Evolutionary conservation across 2,888 invertebrate species (phyloP).

Genomic region (Polia nebulosa): DNA sequence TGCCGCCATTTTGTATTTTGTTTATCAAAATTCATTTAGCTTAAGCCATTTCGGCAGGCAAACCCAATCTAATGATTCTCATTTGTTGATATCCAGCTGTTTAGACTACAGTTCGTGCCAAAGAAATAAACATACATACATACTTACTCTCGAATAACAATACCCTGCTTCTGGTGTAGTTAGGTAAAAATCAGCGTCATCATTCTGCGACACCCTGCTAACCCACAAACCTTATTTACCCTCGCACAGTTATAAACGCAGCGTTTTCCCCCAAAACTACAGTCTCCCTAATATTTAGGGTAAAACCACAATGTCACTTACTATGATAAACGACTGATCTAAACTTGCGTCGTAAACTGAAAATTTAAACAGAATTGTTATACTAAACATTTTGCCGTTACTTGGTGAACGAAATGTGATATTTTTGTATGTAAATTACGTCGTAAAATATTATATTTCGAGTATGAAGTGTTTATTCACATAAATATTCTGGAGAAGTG

Average conservation of each 20-base stretch:
- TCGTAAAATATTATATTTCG: not conserved
- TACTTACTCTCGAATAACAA: too few relatives aligned
- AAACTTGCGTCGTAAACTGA: conserved; percentile 54
- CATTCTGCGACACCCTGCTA: too few relatives aligned
- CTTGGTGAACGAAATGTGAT: not conserved
- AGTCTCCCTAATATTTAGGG: conserved; percentile 31
- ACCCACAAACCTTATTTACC: not conserved
- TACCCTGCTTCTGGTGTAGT: too few relatives aligned
- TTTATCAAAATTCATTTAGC: too few relatives aligned
- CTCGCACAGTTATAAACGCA: not conserved
- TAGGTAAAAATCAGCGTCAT: too few relatives aligned
- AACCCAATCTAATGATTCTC: too few relatives aligned
- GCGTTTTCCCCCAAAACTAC: conserved; percentile 5
- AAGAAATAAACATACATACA: too few relatives aligned
- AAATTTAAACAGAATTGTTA: conserved; percentile 53
- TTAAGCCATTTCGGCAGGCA: too few relatives aligned
- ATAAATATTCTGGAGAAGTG: not conserved
- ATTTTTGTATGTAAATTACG: conserved; percentile 11
- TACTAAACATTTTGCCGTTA: conserved; percentile 19
- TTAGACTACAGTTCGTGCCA: too few relatives aligned
- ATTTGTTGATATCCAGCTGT: too few relatives aligned
- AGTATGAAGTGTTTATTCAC: conserved; percentile 4
- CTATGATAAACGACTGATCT: conserved; percentile 36
- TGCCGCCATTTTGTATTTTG: too few relatives aligned
- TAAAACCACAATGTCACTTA: conserved; percentile 39